phyloP scores from a whole-genome alignment of 1,140 invertebrate species.

The Mycetomoellerius zeteki region DNA sequence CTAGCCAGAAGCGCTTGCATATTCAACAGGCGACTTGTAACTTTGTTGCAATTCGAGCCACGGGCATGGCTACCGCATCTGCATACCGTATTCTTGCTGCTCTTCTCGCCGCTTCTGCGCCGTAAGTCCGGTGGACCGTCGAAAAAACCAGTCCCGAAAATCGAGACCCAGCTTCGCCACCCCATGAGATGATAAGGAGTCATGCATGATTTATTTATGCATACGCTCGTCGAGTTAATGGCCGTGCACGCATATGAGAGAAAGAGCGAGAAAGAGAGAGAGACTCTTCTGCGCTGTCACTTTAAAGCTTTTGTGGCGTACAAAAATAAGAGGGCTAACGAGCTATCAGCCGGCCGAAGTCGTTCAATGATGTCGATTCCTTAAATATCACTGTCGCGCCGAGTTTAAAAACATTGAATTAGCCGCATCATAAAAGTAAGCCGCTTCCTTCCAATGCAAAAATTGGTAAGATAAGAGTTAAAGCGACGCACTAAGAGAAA shows the following conservation, averaged over 20 bases:
- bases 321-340: slow-evolving; percentile 55
- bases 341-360: slow-evolving; percentile 35
- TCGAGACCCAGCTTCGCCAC: slow-evolving; percentile 38
- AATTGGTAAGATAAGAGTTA: neutral
- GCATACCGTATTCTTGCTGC: slow-evolving; percentile 26
- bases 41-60: slow-evolving; percentile 61
- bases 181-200: slow-evolving; percentile 31
- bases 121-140: neutral
- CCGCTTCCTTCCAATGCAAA: neutral
- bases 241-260: neutral
- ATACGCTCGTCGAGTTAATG: slow-evolving; percentile 43
- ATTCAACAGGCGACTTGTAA: slow-evolving; percentile 67
- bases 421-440: slow-evolving; percentile 15
- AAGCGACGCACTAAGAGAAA: too few relatives aligned
- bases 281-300: slow-evolving; percentile 36
- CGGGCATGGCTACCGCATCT: slow-evolving; percentile 37
- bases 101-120: slow-evolving; percentile 27
- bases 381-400: slow-evolving; percentile 32
- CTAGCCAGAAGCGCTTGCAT: slow-evolving; percentile 71
- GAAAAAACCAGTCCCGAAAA: slow-evolving; percentile 68
- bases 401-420: neutral
- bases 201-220: slow-evolving; percentile 58
- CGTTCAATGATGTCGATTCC: slow-evolving; percentile 20
- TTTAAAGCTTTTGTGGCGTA: neutral
- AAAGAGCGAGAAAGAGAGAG: neutral